phyloP scores from a whole-genome alignment of 2,113 vertebrate species.

The Neodon shergylaensis region DNA sequence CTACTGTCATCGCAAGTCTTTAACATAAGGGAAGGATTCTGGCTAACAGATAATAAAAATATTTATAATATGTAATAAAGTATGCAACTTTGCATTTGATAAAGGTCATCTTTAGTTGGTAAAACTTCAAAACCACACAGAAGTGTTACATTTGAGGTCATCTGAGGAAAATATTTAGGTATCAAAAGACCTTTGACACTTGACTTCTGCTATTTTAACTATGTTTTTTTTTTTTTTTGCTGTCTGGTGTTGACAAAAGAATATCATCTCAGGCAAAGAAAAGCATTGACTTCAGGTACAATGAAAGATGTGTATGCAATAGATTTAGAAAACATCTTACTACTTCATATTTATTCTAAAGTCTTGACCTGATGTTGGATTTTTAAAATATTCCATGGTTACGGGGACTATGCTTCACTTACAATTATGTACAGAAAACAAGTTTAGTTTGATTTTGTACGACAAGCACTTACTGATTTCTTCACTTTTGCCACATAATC shows the following conservation, averaged over 20 bases:
- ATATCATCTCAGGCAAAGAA: not conserved
- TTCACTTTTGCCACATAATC: not conserved
- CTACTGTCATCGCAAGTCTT: not conserved
- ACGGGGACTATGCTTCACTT: not conserved
- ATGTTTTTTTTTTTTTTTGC: no score
- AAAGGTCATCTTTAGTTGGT: not conserved
- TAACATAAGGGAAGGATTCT: not conserved
- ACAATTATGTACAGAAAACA: not conserved
- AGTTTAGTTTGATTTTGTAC: conserved; percentile 38
- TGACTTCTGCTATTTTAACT: not conserved
- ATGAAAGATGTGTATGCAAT: not conserved
- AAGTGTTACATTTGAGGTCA: not conserved
- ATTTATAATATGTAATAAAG: not conserved
- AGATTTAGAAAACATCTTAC: not conserved
- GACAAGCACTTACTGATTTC: not conserved
- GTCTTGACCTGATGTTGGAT: not conserved
- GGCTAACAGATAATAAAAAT: not conserved
- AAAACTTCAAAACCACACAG: not conserved
- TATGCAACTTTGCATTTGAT: not conserved
- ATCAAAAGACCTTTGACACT: not conserved
- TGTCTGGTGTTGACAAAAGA: not conserved
- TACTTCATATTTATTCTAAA: conserved; percentile 14
- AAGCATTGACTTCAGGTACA: not conserved
- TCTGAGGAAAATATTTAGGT: not conserved
- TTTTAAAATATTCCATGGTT: conserved; percentile 12